Evolutionary conservation across 2,113 vertebrate species (phyloP).

Genomic region (Theristicus caerulescens): DNA sequence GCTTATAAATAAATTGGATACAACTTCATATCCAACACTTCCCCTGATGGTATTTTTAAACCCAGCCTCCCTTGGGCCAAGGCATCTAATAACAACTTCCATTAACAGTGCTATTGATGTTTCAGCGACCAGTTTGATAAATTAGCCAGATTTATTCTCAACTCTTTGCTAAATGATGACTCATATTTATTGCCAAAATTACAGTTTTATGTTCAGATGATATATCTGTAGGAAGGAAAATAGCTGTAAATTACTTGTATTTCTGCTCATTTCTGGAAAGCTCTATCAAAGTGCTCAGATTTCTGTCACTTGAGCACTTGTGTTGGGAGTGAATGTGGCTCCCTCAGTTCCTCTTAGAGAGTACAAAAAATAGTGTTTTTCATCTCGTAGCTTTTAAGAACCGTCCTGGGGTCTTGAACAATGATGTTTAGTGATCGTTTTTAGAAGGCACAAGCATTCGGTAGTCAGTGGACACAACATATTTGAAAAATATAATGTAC

Average conservation of each 20-base stretch:
- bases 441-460: background rate
- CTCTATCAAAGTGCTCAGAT: background rate
- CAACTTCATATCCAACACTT: background rate
- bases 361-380: constrained; percentile 7
- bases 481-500: constrained; percentile 32
- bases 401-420: background rate
- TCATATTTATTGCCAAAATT: constrained; percentile 34
- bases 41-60: background rate
- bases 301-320: background rate
- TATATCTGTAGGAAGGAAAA: background rate
- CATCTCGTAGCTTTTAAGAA: background rate
- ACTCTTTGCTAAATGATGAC: background rate
- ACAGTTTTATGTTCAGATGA: background rate
- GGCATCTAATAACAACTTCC: constrained; percentile 10
- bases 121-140: background rate
- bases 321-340: background rate
- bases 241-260: constrained; percentile 2
- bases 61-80: background rate
- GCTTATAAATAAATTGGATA: background rate
- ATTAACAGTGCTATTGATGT: constrained; percentile 2
- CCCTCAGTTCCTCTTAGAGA: background rate
- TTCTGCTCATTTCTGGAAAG: background rate
- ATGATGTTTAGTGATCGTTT: constrained; percentile 8
- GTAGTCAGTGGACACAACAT: constrained; percentile 17
- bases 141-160: constrained; percentile 37